Percentiles rank a stretch among this genome's conserved stretches.
These are phyloP conservation scores for Macropis europaea DNA, from an alignment of 2,888 invertebrate genomes.

Conservation along the genomic window DNA sequence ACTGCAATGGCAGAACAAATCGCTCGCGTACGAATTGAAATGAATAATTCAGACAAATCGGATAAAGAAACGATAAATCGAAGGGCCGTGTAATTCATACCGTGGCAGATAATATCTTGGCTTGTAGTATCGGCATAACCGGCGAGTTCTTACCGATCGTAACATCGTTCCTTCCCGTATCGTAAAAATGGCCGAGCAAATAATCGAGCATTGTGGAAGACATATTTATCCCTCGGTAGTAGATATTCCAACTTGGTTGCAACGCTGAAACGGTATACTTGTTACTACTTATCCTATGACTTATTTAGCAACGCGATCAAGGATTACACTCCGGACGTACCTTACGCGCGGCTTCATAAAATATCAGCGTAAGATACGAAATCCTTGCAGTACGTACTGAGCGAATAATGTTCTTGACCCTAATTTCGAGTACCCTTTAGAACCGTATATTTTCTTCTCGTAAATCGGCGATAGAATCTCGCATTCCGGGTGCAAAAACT, in stretches of 20 bases:
- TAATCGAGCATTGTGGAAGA: constrained; percentile 17
- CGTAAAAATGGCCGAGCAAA: constrained; percentile 1
- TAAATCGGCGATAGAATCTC: neutral
- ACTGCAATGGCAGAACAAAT: neutral
- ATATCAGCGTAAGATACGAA: constrained; percentile 10
- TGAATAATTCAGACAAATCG: constrained; percentile 18
- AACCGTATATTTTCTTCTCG: neutral
- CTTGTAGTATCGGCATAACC: neutral
- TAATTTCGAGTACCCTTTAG: neutral
- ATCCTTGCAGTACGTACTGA: neutral
- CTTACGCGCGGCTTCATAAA: neutral
- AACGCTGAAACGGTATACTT: constrained; percentile 2
- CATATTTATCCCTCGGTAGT: constrained; percentile 15
- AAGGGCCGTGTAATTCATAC: neutral
- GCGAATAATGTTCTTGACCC: constrained; percentile 9
- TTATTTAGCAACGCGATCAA: neutral
- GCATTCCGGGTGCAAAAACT: neutral
- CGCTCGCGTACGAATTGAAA: neutral
- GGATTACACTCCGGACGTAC: neutral
- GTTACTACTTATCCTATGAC: constrained; percentile 6
- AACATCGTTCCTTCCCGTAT: neutral
- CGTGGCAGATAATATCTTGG: neutral
- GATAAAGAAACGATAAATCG: constrained; percentile 15
- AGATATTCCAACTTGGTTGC: neutral
- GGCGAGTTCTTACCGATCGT: constrained; percentile 4